These are phyloP conservation scores for Pseudobourletiella spinata DNA, from an alignment of 1,140 invertebrate species.

Conservation along the genomic window DNA sequence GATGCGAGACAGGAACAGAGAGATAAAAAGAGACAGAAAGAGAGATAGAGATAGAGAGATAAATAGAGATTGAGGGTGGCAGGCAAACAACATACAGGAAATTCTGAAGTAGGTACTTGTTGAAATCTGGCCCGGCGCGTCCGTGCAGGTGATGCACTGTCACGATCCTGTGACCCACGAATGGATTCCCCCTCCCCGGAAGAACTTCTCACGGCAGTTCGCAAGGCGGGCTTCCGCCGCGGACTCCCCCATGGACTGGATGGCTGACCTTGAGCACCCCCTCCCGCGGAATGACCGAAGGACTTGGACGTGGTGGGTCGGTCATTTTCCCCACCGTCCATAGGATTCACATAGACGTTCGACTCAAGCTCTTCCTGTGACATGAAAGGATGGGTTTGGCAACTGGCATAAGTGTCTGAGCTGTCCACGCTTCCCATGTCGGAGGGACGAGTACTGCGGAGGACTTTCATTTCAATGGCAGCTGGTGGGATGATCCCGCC, in stretches of 20 bases:
- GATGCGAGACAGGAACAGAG: too few relatives aligned
- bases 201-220: constrained; percentile 1
- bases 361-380: constrained; percentile 48
- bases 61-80: background rate
- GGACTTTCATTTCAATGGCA: constrained; percentile 19
- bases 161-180: constrained; percentile 13
- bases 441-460: constrained; percentile 27
- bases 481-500: constrained; percentile 37
- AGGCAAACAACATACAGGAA: constrained; percentile 10
- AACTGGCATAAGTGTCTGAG: constrained; percentile 89
- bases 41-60: background rate
- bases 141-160: constrained; percentile 16
- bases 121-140: constrained; percentile 27
- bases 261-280: constrained; percentile 10
- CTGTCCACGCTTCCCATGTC: constrained; percentile 68
- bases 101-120: constrained; percentile 20
- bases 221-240: constrained; percentile 15
- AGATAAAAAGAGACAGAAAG: too few relatives aligned
- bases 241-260: constrained; percentile 28
- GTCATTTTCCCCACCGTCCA: constrained; percentile 47
- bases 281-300: constrained; percentile 6
- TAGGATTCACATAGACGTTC: constrained; percentile 85
- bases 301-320: constrained; percentile 18
- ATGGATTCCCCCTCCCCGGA: constrained; percentile 11
- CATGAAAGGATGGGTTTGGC: constrained; percentile 86